These are phyloP conservation scores for Chorisops tibialis DNA, from an alignment of 2,888 invertebrate genomes.

Conservation along the genomic window DNA sequence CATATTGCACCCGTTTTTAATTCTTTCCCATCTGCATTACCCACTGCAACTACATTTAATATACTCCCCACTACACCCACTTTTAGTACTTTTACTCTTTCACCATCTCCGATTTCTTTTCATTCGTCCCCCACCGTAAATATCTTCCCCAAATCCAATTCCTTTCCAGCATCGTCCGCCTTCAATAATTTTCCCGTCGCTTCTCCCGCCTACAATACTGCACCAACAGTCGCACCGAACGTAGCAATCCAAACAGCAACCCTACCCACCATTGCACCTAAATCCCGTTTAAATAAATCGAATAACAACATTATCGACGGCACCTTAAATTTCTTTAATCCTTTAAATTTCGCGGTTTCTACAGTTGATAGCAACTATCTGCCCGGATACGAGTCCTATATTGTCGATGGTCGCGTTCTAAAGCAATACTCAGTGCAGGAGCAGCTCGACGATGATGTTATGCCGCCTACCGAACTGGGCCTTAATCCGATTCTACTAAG, in stretches of 20 bases:
- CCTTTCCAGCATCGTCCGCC: too few species aligned
- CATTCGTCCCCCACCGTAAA: too few species aligned
- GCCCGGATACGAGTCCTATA: constrained; percentile 38
- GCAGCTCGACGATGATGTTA: constrained; percentile 46
- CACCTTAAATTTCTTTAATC: background rate
- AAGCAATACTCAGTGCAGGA: constrained; percentile 52
- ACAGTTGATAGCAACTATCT: constrained; percentile 16
- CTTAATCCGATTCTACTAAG: constrained; percentile 32
- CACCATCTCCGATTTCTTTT: too few species aligned
- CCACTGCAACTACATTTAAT: too few species aligned
- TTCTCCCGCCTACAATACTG: background rate
- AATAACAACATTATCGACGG: background rate
- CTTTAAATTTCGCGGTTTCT: background rate
- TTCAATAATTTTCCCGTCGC: too few species aligned
- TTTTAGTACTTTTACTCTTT: too few species aligned
- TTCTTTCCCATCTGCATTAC: too few species aligned
- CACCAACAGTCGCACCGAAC: background rate
- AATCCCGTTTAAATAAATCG: background rate
- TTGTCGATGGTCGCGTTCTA: constrained; percentile 45
- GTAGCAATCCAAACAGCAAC: background rate
- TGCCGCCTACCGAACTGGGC: constrained; percentile 22
- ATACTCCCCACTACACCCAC: too few species aligned
- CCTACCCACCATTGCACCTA: background rate
- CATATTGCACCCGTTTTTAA: too few species aligned
- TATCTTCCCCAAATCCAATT: too few species aligned